Percentiles rank a stretch among this genome's conserved stretches.
Evolutionary conservation across 2,888 invertebrate genomes (phyloP).

Genomic region (Clunio marinus): DNA sequence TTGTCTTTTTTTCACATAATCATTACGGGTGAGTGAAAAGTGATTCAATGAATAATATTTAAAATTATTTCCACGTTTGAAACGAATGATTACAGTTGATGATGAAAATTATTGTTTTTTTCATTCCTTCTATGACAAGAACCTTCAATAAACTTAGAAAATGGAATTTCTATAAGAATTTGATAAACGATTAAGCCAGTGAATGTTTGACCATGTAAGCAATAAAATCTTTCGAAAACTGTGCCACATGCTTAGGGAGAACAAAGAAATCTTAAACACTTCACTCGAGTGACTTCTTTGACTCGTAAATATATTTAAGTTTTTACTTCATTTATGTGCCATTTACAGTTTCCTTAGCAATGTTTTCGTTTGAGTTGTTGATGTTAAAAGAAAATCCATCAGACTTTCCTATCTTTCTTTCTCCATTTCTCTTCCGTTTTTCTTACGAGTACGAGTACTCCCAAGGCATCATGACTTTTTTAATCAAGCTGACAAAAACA

Average conservation of each 20-base stretch:
- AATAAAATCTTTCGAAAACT: not conserved
- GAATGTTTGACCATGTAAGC: not conserved
- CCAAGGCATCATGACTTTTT: not conserved
- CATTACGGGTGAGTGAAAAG: not conserved
- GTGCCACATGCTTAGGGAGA: not conserved
- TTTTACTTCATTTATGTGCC: no score
- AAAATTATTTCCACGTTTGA: conserved; percentile 32
- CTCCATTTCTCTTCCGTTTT: not conserved
- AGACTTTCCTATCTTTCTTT: not conserved
- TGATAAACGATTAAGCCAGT: not conserved
- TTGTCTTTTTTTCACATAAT: conserved; percentile 22
- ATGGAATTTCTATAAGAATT: conserved; percentile 8
- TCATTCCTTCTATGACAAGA: no score
- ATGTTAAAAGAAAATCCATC: not conserved
- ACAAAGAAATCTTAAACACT: not conserved
- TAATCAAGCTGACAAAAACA: conserved; percentile 38
- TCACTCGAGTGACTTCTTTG: not conserved
- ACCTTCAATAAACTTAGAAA: no score
- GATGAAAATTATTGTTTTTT: no score
- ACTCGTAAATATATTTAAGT: not conserved
- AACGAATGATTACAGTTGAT: not conserved
- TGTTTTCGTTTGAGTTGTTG: not conserved
- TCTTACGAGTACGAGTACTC: not conserved
- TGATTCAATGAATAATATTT: conserved; percentile 34
- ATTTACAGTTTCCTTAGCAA: not conserved